Conservation (phyloP, 2,797 vertebrate genomes). For the Limnodromus scolopaceus region DNA sequence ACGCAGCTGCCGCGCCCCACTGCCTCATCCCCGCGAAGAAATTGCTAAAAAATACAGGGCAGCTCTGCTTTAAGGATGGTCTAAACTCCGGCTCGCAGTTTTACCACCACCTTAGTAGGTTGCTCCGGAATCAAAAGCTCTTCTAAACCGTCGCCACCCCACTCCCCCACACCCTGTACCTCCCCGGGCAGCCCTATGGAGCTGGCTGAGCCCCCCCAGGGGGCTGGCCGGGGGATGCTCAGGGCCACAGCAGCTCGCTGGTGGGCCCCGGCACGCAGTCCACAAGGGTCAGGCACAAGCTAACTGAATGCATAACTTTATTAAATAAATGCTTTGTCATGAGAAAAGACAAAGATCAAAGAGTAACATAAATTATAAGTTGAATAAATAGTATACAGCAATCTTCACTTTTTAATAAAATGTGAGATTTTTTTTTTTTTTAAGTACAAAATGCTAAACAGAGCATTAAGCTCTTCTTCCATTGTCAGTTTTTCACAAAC, state of each 20-base stretch:
- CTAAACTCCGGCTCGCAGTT: neutral
- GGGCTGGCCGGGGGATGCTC: rapidly evolving
- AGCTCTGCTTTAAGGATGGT: neutral
- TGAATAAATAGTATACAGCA: conserved; percentile 99
- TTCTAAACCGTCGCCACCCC: neutral
- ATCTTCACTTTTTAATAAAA: conserved; percentile 95
- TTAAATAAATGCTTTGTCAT: conserved; percentile 99
- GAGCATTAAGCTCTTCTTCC: conserved; percentile 86
- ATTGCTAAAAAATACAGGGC: neutral
- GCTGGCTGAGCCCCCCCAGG: neutral
- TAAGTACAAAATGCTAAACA: conserved; percentile 97
- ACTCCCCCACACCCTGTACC: neutral
- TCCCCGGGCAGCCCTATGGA: neutral
- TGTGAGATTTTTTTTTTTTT: conserved; percentile 85
- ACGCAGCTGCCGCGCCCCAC: rapidly evolving
- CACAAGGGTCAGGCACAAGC: conserved; percentile 66
- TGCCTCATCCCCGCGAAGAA: neutral
- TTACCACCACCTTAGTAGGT: neutral
- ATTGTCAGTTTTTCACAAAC: conserved; percentile 84
- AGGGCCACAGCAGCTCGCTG: rapidly evolving
- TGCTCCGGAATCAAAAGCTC: neutral
- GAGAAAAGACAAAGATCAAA: conserved; percentile 99
- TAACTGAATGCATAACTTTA: conserved; percentile 99
- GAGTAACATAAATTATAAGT: conserved; percentile 99
- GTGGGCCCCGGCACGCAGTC: neutral